A percentile compares a stretch with the other conserved stretches of the same genome.
Evolutionary conservation across 92 coral and sea anemone genomes (phyloP).

Genomic region (Pocillopora grandis): DNA sequence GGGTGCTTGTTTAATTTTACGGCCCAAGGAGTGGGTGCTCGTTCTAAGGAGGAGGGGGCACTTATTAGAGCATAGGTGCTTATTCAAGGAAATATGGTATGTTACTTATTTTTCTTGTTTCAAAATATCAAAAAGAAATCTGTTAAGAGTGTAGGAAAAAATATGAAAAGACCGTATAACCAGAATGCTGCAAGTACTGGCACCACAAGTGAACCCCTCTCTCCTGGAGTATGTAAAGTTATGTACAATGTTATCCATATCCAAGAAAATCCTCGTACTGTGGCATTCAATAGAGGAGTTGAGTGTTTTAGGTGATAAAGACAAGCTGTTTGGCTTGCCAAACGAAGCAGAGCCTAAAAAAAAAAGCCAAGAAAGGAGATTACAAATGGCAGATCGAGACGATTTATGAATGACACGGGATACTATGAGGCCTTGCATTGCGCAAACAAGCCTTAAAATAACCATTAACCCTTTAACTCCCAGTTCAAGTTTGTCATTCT

Average conservation of each 20-base stretch:
- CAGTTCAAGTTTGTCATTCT: too few relatives aligned
- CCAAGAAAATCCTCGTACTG: slow-evolving; percentile 62
- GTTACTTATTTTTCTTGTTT: too few relatives aligned
- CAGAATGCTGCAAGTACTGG: slow-evolving; percentile 46
- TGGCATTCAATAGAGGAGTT: slow-evolving; percentile 43
- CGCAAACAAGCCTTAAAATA: too few relatives aligned
- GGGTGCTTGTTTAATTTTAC: too few relatives aligned
- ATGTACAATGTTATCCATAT: slow-evolving; percentile 44
- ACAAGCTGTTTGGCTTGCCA: slow-evolving; percentile 50
- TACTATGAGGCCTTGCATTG: too few relatives aligned
- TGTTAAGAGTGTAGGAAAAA: background rate
- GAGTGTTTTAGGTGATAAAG: slow-evolving; percentile 51
- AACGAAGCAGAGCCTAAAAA: slow-evolving; percentile 52
- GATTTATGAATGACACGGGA: too few relatives aligned
- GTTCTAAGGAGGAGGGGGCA: too few relatives aligned
- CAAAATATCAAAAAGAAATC: slow-evolving; percentile 22
- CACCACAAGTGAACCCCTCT: slow-evolving; percentile 40
- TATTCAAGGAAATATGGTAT: too few relatives aligned
- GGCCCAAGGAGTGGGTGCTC: too few relatives aligned
- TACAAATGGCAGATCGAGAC: too few relatives aligned
- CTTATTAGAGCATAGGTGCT: too few relatives aligned
- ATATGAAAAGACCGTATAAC: slow-evolving; percentile 13
- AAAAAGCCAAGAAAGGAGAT: background rate
- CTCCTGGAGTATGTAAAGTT: slow-evolving; percentile 18
- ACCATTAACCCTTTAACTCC: too few relatives aligned